Conservation (phyloP, 2,113 vertebrate species). For the Bubo blakistoni region DNA sequence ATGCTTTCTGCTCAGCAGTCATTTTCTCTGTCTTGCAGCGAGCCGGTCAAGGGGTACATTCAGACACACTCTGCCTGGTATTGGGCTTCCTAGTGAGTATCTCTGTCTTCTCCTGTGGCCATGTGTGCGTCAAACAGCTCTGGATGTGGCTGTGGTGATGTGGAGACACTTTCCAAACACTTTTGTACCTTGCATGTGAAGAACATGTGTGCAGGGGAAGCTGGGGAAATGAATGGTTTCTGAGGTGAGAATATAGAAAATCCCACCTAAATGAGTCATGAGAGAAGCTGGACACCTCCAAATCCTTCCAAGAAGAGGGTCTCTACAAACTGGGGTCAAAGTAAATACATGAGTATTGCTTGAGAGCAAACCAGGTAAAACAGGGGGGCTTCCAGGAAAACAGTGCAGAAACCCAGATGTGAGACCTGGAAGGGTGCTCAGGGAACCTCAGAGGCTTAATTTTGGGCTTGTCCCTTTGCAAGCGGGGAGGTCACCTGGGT, state of each 20-base stretch:
- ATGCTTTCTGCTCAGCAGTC: not conserved
- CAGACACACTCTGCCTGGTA: constrained; percentile 90
- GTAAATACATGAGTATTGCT: not conserved
- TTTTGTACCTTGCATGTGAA: not conserved
- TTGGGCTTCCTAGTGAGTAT: constrained; percentile 95
- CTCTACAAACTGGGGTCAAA: not conserved
- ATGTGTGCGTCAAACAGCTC: not conserved
- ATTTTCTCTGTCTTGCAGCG: constrained; percentile 67
- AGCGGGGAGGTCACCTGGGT: not conserved
- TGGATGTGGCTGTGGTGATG: not conserved
- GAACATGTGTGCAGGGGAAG: not conserved
- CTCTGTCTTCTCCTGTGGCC: not conserved
- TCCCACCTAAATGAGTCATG: not conserved
- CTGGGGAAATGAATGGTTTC: not conserved
- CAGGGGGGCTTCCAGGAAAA: not conserved
- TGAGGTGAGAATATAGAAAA: not conserved
- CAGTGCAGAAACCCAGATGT: not conserved
- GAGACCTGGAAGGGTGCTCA: not conserved
- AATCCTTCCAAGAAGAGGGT: not conserved
- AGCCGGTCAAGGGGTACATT: constrained; percentile 85
- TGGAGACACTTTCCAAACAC: not conserved
- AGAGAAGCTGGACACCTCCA: not conserved
- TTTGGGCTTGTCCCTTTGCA: not conserved
- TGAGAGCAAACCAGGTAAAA: not conserved
- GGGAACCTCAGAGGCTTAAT: not conserved